Evolutionary conservation across 2,113 vertebrate species (phyloP).

Genomic region (Paraplagusia blochii): DNA sequence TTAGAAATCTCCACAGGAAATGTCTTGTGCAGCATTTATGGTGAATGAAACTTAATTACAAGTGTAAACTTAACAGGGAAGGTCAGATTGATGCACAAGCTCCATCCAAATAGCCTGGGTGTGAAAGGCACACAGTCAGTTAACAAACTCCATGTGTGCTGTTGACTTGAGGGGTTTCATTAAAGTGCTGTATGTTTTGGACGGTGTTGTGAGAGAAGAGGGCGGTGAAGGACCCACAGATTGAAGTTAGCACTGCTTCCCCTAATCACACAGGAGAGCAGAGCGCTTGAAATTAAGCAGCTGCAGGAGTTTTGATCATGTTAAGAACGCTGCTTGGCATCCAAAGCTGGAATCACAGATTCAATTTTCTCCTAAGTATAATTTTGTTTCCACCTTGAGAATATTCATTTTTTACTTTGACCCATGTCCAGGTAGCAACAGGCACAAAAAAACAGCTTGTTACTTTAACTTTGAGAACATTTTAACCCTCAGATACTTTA

Average conservation of each 20-base stretch:
- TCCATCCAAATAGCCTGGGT: background rate
- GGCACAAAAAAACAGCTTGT: background rate
- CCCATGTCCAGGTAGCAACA: background rate
- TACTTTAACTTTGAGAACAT: slow-evolving; percentile 7
- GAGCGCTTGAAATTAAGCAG: slow-evolving; percentile 26
- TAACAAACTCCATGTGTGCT: slow-evolving; percentile 10
- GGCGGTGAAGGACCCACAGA: slow-evolving; percentile 1
- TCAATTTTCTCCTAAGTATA: slow-evolving; percentile 1
- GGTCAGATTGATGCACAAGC: slow-evolving; percentile 15
- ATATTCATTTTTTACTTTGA: slow-evolving; percentile 23
- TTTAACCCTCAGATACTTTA: background rate
- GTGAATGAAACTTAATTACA: slow-evolving; percentile 26
- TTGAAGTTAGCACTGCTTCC: slow-evolving; percentile 20
- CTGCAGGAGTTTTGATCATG: slow-evolving; percentile 14
- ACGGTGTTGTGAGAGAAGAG: slow-evolving; percentile 15
- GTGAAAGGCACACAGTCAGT: slow-evolving; percentile 7
- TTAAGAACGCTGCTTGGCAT: slow-evolving; percentile 7
- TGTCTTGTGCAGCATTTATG: slow-evolving; percentile 33
- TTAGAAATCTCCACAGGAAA: slow-evolving; percentile 48
- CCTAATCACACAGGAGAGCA: slow-evolving; percentile 19
- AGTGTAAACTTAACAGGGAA: slow-evolving; percentile 1
- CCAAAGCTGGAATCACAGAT: background rate
- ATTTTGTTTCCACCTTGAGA: slow-evolving; percentile 12
- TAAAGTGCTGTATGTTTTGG: slow-evolving; percentile 39
- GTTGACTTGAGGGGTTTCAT: slow-evolving; percentile 25